Conservation (phyloP, 2,888 invertebrate genomes). For the Eupithecia pulchellata region DNA sequence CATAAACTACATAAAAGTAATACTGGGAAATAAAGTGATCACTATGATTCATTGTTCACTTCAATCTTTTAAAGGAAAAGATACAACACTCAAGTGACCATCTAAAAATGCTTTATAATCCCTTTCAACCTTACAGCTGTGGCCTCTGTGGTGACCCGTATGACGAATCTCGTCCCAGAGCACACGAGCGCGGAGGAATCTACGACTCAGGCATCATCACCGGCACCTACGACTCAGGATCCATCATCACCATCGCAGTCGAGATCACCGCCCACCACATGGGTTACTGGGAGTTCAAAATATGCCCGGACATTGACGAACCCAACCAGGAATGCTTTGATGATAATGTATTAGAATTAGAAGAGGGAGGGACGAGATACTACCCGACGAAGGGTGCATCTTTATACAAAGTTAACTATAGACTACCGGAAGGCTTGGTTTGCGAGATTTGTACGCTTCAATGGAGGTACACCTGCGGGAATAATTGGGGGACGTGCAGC, state of each 20-base stretch:
- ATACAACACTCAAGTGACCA: neutral
- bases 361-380: constrained; percentile 84
- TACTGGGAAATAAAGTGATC: too few relatives aligned
- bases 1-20: too few relatives aligned
- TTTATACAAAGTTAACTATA: constrained; percentile 88
- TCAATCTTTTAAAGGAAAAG: too few relatives aligned
- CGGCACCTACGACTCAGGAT: constrained; percentile 87
- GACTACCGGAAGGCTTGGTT: constrained; percentile 85
- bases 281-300: constrained; percentile 93
- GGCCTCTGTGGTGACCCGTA: constrained; percentile 94
- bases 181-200: constrained; percentile 92
- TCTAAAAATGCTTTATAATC: neutral
- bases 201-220: constrained; percentile 92
- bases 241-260: constrained; percentile 88
- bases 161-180: constrained; percentile 87
- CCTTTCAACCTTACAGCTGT: constrained; percentile 76
- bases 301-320: constrained; percentile 89
- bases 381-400: constrained; percentile 88
- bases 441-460: constrained; percentile 94
- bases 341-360: constrained; percentile 86
- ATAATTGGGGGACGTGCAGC: constrained; percentile 91
- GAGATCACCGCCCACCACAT: constrained; percentile 93
- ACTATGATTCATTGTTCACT: too few relatives aligned
- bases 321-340: constrained; percentile 91
- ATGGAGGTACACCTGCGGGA: constrained; percentile 94